Evolutionary conservation across 2,113 vertebrate genomes (phyloP).

Genomic region (Trachemys scripta): DNA sequence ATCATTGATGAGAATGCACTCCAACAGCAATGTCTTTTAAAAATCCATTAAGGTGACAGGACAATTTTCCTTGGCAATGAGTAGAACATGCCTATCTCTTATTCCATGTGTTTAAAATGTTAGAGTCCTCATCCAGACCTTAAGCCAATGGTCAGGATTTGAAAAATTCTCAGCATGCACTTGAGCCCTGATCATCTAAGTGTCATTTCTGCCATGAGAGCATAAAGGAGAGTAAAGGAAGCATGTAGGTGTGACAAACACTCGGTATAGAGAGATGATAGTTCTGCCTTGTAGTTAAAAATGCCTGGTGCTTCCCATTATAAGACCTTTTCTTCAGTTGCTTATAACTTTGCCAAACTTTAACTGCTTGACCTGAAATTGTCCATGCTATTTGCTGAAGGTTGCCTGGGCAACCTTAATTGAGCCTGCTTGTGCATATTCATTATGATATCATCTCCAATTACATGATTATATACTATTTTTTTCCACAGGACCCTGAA

Average conservation of each 20-base stretch:
- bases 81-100: too few relatives aligned
- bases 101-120: too few relatives aligned
- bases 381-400: background rate
- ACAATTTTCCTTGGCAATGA: too few relatives aligned
- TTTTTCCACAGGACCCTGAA: too few relatives aligned
- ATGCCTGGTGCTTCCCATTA: background rate
- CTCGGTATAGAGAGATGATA: background rate
- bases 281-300: background rate
- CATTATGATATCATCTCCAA: background rate
- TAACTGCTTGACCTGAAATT: background rate
- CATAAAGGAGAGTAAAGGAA: background rate
- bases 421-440: background rate
- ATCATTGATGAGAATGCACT: too few relatives aligned
- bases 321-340: background rate
- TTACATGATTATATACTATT: background rate
- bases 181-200: background rate
- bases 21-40: too few relatives aligned
- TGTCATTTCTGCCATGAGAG: background rate
- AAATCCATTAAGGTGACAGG: too few relatives aligned
- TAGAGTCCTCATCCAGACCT: too few relatives aligned
- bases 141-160: too few relatives aligned
- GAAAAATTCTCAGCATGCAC: background rate
- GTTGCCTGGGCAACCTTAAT: background rate
- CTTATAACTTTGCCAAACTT: too few relatives aligned
- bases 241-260: background rate